These are phyloP conservation scores for Cerastis rubricosa DNA, from an alignment of 2,888 invertebrate genomes.

Conservation along the genomic window DNA sequence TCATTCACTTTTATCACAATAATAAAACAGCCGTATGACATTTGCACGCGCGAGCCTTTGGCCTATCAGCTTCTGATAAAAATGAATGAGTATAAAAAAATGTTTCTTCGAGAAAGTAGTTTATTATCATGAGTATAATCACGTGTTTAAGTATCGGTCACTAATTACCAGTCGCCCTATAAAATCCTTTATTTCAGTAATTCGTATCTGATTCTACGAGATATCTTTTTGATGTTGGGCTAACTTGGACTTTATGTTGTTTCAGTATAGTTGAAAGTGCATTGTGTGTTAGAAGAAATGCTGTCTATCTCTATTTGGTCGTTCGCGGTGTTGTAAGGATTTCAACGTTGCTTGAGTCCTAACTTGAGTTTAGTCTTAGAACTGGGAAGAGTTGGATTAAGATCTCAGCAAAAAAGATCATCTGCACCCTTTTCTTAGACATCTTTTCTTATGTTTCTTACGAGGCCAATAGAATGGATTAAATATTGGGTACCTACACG, in stretches of 20 bases:
- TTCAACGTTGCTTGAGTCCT: slow-evolving; percentile 69
- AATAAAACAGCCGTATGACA: too few species aligned
- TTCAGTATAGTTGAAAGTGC: slow-evolving; percentile 43
- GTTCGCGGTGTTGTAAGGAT: slow-evolving; percentile 73
- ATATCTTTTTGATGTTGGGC: slow-evolving; percentile 9
- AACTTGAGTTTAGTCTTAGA: slow-evolving; percentile 60
- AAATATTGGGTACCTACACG: neutral
- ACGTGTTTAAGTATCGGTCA: too few species aligned
- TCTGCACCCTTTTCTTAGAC: neutral
- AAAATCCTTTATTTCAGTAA: slow-evolving; percentile 79
- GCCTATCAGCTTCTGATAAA: too few species aligned
- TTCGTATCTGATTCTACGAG: slow-evolving; percentile 62
- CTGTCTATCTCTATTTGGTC: slow-evolving; percentile 67
- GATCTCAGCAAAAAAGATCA: neutral
- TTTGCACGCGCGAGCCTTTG: too few species aligned
- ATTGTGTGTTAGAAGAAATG: slow-evolving; percentile 55
- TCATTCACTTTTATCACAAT: too few species aligned
- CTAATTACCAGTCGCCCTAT: too few species aligned
- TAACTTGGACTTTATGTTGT: slow-evolving; percentile 33
- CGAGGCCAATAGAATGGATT: neutral
- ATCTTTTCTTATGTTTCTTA: neutral
- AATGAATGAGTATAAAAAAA: too few species aligned
- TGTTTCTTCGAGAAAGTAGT: too few species aligned
- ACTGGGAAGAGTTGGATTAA: slow-evolving; percentile 41
- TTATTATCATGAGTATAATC: too few species aligned